phyloP scores from a whole-genome alignment of 1,140 invertebrate species.

The Eumaeus atala region DNA sequence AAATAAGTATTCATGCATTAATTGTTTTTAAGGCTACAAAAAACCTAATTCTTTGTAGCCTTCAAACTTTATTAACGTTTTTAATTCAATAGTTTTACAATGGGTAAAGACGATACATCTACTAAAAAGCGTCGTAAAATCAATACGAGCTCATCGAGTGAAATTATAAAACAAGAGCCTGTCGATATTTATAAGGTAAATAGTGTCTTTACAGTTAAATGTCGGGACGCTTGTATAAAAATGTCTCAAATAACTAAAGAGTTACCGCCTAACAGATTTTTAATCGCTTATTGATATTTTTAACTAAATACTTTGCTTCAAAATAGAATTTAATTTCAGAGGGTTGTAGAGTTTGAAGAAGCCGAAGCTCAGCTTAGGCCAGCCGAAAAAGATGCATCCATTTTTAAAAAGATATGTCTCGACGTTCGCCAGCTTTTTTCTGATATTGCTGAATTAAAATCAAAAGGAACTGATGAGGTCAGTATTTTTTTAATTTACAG shows the following conservation, averaged over 20 bases:
- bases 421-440: conserved; percentile 78
- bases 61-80: no score
- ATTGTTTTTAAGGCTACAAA: no score
- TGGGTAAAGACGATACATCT: conserved; percentile 61
- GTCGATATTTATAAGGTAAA: conserved; percentile 61
- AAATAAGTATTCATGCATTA: no score
- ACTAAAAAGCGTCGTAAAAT: conserved; percentile 61
- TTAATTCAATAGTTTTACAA: conserved; percentile 15
- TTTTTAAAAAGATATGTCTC: conserved; percentile 81
- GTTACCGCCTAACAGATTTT: not conserved
- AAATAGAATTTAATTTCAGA: conserved; percentile 56
- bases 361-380: conserved; percentile 79
- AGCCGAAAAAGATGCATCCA: conserved; percentile 78
- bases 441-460: conserved; percentile 80
- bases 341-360: conserved; percentile 82
- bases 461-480: conserved; percentile 71
- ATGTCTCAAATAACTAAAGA: no score
- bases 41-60: no score
- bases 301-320: not conserved
- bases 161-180: conserved; percentile 43
- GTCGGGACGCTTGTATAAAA: no score
- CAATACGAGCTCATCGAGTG: conserved; percentile 43
- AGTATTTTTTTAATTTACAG: not conserved
- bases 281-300: not conserved
- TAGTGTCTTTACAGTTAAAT: not conserved